phyloP scores from a whole-genome alignment of 2,888 invertebrate genomes.

The Vanessa cardui region DNA sequence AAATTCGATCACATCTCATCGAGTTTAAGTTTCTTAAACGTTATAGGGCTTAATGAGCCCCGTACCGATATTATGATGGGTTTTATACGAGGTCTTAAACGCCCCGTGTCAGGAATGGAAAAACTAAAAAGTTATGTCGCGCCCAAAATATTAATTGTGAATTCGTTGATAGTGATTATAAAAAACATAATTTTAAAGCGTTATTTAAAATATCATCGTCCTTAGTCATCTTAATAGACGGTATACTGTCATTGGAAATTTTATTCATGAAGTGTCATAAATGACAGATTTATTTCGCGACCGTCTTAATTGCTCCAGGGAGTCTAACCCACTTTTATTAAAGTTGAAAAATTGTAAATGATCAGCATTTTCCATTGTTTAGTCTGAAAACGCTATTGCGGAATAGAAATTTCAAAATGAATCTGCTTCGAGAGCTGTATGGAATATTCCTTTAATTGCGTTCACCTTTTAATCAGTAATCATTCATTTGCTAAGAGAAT shows the following conservation, averaged over 20 bases:
- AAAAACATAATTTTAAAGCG: neutral
- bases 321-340: conserved; percentile 25
- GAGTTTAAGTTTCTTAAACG: no score
- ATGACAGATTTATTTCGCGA: conserved; percentile 9
- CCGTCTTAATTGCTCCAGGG: conserved; percentile 12
- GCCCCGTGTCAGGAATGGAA: no score
- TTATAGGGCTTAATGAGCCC: no score
- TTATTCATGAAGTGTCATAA: neutral
- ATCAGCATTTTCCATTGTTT: conserved; percentile 31
- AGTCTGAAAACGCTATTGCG: conserved; percentile 14
- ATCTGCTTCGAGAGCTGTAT: neutral
- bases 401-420: conserved; percentile 5
- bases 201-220: neutral
- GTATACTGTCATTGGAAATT: conserved; percentile 1
- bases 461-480: no score
- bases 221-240: neutral
- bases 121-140: no score
- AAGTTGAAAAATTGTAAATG: conserved; percentile 29
- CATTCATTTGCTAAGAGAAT: no score
- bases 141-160: no score
- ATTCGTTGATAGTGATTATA: neutral
- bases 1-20: no score
- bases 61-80: no score
- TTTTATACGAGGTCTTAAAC: no score
- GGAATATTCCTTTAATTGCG: conserved; percentile 3